Evolutionary conservation across 2,113 vertebrate species (phyloP), one percentile per base, ranked within the genome.

Genomic region (Nansenia antarctica): DNA sequence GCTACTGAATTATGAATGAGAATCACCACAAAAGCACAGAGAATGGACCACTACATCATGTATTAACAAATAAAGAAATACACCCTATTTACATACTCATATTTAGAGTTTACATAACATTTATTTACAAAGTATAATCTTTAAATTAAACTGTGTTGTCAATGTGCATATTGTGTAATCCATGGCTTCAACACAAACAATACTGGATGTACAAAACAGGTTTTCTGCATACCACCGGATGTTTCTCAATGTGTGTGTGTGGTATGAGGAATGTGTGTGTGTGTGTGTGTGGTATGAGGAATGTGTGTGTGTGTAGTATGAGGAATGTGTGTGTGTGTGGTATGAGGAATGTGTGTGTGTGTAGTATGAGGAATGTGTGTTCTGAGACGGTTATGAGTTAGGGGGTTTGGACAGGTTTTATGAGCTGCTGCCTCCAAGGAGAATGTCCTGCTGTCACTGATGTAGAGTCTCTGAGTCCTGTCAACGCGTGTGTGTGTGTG

Each of bases 281-380:
- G n/a, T n/a, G n/a, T n/a, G 57, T 68, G 45, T 68, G 72, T 67
- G 71, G 59, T 59, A 4, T 77, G 73, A 78, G 79, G 82, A 73
- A 77, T 80, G 82, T n/a, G n/a, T 70, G 61, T 37, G n/a, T 68
- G 45, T 68, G 72, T 67, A 73, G 59, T 59, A 4, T 77, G 73
- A 78, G 79, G 82, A 73, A 77, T 80, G 82, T n/a, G n/a, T 70
- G 61, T 37, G n/a, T n/a, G n/a, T n/a, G n/a, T n/a, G n/a, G n/a
- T n/a, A n/a, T n/a, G 15, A 49, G 47, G 6, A 61, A 11, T 26
- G 9, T 71, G 47, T 71, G 69, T 63, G 32, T 68, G 45, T 68
- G 72, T 67, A 73, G 59, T 59, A 4, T 77, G 73, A 78, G 79
- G 82, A 73, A 77, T 80, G 82, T 80, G 82, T 70, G 61, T 37